Percentiles rank a stretch among this genome's conserved stretches.
Evolutionary conservation across 2,113 vertebrate genomes (phyloP).

Genomic region (Callithrix jacchus): DNA sequence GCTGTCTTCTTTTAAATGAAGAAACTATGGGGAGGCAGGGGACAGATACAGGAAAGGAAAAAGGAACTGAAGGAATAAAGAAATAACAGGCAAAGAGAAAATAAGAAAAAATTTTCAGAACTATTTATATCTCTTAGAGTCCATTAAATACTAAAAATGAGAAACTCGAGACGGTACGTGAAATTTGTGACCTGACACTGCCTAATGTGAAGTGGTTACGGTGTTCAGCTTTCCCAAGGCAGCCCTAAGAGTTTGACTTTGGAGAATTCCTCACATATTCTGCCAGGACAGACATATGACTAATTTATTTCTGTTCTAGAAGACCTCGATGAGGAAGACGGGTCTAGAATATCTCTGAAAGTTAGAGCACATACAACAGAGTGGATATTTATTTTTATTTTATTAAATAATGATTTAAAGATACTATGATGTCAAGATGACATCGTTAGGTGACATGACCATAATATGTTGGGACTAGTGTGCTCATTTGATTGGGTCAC

Average conservation of each 20-base stretch:
- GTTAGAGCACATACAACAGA: not conserved
- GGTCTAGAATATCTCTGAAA: slow-evolving; percentile 8
- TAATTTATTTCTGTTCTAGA: slow-evolving; percentile 31
- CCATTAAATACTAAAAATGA: slow-evolving; percentile 15
- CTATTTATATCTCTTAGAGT: not conserved
- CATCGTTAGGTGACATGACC: not conserved
- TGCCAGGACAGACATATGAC: not conserved
- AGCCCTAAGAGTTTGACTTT: not conserved
- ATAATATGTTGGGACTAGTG: not conserved
- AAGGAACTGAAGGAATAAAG: not conserved
- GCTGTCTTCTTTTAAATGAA: not conserved
- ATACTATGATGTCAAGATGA: not conserved
- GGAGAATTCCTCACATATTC: not conserved
- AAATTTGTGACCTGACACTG: not conserved
- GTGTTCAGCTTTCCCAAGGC: not conserved
- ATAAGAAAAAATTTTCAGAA: not conserved
- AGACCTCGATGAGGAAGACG: not conserved
- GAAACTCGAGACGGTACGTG: not conserved
- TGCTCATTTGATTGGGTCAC: not conserved
- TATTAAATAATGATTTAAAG: slow-evolving; percentile 19
- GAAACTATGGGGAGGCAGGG: not conserved
- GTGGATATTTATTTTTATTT: slow-evolving; percentile 24
- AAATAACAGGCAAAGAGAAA: not conserved
- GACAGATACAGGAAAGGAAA: not conserved
- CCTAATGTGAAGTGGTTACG: not conserved